phyloP scores from a whole-genome alignment of 2,113 vertebrate species.

The Equus quagga region DNA sequence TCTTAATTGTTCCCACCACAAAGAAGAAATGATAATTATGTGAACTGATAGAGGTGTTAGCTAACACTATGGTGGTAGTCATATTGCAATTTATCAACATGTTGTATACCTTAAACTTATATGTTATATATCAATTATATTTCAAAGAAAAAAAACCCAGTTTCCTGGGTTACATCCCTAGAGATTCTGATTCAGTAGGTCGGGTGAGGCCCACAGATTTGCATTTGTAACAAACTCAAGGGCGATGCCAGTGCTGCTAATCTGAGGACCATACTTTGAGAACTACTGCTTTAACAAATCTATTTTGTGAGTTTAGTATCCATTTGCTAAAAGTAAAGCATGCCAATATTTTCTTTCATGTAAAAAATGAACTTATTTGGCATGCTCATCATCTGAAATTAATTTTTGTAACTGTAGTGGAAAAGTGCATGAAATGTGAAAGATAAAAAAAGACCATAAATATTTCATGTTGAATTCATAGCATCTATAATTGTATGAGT shows the following conservation, averaged over 20 bases:
- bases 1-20: background rate
- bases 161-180: background rate
- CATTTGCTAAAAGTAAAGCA: conserved; percentile 5
- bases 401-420: background rate
- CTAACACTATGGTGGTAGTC: background rate
- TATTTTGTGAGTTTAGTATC: background rate
- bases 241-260: background rate
- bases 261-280: background rate
- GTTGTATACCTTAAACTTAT: background rate
- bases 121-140: background rate
- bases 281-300: background rate
- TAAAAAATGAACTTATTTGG: background rate
- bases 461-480: background rate
- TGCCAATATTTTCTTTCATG: background rate
- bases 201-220: background rate
- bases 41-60: background rate
- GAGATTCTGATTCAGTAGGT: background rate
- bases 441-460: background rate
- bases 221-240: background rate
- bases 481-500: background rate
- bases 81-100: background rate
- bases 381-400: background rate
- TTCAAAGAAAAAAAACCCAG: background rate
- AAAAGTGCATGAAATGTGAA: background rate
- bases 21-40: background rate